Evolutionary conservation across 2,888 invertebrate species (phyloP), one percentile per base, ranked within the genome.

Genomic region (Helobdella robusta): DNA sequence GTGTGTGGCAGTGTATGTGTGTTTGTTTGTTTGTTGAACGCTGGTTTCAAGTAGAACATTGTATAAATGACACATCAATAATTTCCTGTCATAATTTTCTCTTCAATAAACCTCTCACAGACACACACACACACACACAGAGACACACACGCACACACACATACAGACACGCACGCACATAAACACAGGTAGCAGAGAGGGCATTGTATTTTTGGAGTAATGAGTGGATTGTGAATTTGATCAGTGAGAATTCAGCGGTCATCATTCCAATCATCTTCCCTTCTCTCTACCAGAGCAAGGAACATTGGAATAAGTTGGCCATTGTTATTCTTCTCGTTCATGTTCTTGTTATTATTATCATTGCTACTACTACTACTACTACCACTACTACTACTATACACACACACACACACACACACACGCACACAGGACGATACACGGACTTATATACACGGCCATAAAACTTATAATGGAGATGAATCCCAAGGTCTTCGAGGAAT

Each of bases 381-480:
- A n/a, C n/a, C n/a, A n/a, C n/a, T n/a, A n/a, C n/a, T n/a, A n/a
- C n/a, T n/a, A n/a, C n/a, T n/a, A n/a, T n/a, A n/a, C n/a, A n/a
- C n/a, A n/a, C n/a, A n/a, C n/a, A n/a, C n/a, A n/a, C n/a, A n/a
- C n/a, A n/a, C n/a, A n/a, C n/a, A n/a, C n/a, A n/a, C n/a, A n/a
- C n/a, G n/a, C n/a, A n/a, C n/a, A 32, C 73, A 79, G 77, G 83
- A 97, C 97, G 72, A 98, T 98, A 77, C 91, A 97, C 74, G 95
- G 95, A 69, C 87, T 98, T 76, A 95, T 98, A 75, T 98, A 98
- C 84, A 98, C 98, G 83, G 98, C 97, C 78, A 87, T 98, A 77
- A 98, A 98, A 83, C 89, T 97, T 67, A 98, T 98, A 83, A 98
- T 98, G 98, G 98, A 98, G 83, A 97, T 98, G 95, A 98, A 98